Base-by-base conservation (phyloP, 2,113 vertebrate genomes). In the Propithecus coquereli region DNA sequence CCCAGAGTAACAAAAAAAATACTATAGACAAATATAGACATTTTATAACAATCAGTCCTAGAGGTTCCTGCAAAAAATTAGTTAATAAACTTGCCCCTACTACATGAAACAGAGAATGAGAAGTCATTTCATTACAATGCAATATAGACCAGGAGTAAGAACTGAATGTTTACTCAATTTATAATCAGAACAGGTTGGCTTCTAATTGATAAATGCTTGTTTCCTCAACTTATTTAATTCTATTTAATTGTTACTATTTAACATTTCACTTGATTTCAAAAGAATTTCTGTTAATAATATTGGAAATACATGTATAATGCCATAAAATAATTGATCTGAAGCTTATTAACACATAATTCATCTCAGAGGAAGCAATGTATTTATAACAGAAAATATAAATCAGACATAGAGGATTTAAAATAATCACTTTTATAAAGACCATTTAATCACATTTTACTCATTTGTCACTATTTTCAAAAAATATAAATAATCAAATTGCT, bases 361-460 rank as follows among this genome's bases (percentile, higher is more conserved):
- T 94, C 95, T 97, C 97, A 97, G 68, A 98, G 95, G 96, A 98
- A 99, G 97, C 94, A 97, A 97, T 97, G 93, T 89, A 99, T 98
- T 99, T 98, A 99, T 98, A 98, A 99, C 91, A 90, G 96, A 97
- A 98, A 98, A 98, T 98, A 98, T 97, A 98, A 98, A 93, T 97
- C 91, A 88, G 96, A 76, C 84, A 96, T 93, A 92, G 66, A 98
- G 63, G 91, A 93, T 94, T 98, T 94, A 87, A 97, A 97, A 97
- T 96, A 96, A 98, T 98, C 84, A 97, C 95, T 98, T 97, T 97
- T 96, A 91, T 97, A 97, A 97, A 97, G 92, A 93, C 94, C 57
- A 82, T 63, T 95, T 98, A 98, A 97, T 98, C 98, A 98, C 97
- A 98, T 98, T 98, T 98, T 98, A 98, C 98, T 98, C 97, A 98